Conservation (phyloP, 2,797 vertebrate genomes). For the Cossypha polioptera region DNA sequence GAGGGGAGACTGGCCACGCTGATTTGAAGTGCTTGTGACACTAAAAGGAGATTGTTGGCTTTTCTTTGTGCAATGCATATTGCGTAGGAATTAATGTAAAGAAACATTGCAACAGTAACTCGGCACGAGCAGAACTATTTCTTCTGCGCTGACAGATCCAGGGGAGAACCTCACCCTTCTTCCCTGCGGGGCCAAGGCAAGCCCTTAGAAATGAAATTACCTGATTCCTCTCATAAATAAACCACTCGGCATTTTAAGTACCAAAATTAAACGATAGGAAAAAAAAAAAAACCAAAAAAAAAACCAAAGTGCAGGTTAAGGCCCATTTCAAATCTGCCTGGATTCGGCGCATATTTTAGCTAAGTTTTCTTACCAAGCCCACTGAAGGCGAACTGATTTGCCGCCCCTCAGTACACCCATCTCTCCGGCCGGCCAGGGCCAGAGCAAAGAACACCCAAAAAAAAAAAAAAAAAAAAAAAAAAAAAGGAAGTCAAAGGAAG, state of each 20-base stretch:
- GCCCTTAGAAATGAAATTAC: not conserved
- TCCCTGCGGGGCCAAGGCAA: not conserved
- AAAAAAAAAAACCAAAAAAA: no score
- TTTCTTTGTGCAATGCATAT: not conserved
- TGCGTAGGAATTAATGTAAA: not conserved
- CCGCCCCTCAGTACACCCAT: not conserved
- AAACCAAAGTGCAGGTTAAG: not conserved
- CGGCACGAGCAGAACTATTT: not conserved
- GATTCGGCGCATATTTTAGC: not conserved
- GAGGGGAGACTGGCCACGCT: not conserved
- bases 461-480: not conserved
- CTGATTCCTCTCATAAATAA: not conserved
- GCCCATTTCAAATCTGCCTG: not conserved
- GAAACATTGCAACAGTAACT: not conserved
- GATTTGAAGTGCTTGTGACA: not conserved
- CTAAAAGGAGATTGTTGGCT: not conserved
- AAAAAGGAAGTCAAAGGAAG: not conserved
- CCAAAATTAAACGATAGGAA: not conserved
- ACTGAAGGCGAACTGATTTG: not conserved
- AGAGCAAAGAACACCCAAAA: not conserved
- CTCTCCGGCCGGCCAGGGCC: not conserved
- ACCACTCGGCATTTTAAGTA: not conserved
- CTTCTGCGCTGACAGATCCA: not conserved
- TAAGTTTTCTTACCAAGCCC: not conserved
- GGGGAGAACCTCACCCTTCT: not conserved